Percentiles rank a stretch among this genome's conserved stretches.
These are phyloP conservation scores for Megalops cyprinoides DNA, from an alignment of 2,797 vertebrate genomes.

Conservation along the genomic window DNA sequence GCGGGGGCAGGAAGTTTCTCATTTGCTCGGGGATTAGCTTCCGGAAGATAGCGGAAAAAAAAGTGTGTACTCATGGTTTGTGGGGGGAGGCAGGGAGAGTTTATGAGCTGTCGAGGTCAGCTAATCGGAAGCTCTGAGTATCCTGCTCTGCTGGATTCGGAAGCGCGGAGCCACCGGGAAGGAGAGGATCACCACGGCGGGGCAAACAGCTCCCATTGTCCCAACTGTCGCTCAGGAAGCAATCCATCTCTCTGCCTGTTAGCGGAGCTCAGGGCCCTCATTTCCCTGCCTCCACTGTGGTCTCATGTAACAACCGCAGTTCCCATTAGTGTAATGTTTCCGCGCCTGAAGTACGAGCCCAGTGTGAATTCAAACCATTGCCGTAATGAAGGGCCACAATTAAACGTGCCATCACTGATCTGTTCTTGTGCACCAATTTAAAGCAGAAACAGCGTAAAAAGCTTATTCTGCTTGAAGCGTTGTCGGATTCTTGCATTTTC, in stretches of 20 bases:
- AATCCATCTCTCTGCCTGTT: neutral
- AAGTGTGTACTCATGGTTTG: conserved; percentile 69
- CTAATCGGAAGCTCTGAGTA: conserved; percentile 63
- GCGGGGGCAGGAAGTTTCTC: conserved; percentile 77
- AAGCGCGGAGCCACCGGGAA: neutral
- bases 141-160: conserved; percentile 17
- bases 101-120: conserved; percentile 76
- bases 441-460: no score
- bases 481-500: no score
- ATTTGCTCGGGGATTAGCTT: conserved; percentile 77
- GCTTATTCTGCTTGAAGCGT: no score
- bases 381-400: no score
- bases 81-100: conserved; percentile 74
- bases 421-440: no score
- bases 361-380: no score
- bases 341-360: no score
- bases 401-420: no score
- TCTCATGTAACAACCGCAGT: neutral
- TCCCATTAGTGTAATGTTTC: neutral
- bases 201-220: neutral
- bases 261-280: neutral
- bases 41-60: conserved; percentile 69
- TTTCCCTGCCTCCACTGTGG: neutral
- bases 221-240: conserved; percentile 6
- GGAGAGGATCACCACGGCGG: neutral